A percentile compares a stretch with the other conserved stretches of the same genome.
Conservation (phyloP, 2,797 vertebrate genomes). For the Agapornis canus region DNA sequence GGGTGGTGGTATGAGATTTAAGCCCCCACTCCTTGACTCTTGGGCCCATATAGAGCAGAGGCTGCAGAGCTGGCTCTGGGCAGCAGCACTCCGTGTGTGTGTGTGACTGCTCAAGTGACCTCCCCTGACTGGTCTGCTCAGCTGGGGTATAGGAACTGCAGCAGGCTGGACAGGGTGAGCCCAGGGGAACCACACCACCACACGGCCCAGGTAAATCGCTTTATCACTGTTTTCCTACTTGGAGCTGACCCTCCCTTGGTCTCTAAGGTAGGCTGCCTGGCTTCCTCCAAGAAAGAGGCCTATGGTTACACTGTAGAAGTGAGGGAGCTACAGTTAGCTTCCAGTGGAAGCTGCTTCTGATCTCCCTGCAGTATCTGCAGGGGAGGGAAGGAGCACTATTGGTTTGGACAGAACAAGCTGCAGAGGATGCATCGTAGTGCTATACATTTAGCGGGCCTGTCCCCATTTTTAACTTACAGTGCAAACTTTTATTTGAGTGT, state of each 20-base stretch:
- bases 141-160: background rate
- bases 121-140: rapidly evolving
- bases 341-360: slow-evolving; percentile 47
- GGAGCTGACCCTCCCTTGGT: background rate
- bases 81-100: rapidly evolving
- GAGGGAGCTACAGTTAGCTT: slow-evolving; percentile 24
- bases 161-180: background rate
- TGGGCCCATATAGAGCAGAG: rapidly evolving
- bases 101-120: background rate
- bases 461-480: background rate
- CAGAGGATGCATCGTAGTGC: background rate
- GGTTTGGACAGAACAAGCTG: background rate
- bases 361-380: slow-evolving; percentile 46
- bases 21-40: rapidly evolving
- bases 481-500: background rate
- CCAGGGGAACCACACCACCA: background rate
- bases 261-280: background rate
- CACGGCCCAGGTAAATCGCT: background rate
- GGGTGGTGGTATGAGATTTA: rapidly evolving
- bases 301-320: background rate
- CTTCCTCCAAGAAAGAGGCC: slow-evolving; percentile 1
- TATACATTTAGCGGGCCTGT: background rate
- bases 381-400: background rate
- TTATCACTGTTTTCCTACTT: background rate
- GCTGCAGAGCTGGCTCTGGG: background rate